A percentile compares a stretch with the other conserved stretches of the same genome.
Evolutionary conservation across 2,113 vertebrate genomes (phyloP).

Genomic region (Paramisgurnus dabryanus): DNA sequence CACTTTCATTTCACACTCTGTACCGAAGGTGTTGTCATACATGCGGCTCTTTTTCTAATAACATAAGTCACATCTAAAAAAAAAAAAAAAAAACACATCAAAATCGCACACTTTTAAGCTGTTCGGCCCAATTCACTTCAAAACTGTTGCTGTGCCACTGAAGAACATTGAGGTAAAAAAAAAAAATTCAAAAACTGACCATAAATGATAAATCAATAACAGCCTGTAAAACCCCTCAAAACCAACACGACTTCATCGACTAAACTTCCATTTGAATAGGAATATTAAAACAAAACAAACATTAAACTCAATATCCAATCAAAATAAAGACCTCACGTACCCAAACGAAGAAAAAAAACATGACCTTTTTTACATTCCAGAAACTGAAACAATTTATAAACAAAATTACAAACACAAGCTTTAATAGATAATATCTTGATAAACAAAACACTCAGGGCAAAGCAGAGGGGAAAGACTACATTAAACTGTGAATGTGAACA

Average conservation of each 20-base stretch:
- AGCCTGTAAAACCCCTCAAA: background rate
- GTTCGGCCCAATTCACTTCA: background rate
- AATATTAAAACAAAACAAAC: background rate
- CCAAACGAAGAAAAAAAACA: slow-evolving; percentile 62
- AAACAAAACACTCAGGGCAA: background rate
- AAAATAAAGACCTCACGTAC: slow-evolving; percentile 62
- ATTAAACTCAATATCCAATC: slow-evolving; percentile 58
- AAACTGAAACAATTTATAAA: slow-evolving; percentile 58
- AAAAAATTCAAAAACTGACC: background rate
- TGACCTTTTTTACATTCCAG: slow-evolving; percentile 70
- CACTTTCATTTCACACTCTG: slow-evolving; percentile 44
- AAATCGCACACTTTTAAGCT: too few relatives aligned
- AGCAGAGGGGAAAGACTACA: background rate
- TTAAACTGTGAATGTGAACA: slow-evolving; percentile 15
- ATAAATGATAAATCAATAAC: slow-evolving; percentile 1
- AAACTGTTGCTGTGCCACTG: background rate
- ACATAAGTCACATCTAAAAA: slow-evolving; percentile 55
- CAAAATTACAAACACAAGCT: slow-evolving; percentile 45
- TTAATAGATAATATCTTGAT: background rate
- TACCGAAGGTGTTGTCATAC: slow-evolving; percentile 49
- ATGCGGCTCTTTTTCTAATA: background rate
- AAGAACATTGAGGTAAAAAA: background rate
- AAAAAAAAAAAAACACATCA: slow-evolving; percentile 40
- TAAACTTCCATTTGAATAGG: background rate
- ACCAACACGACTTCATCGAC: background rate